Conservation (phyloP, 2,113 vertebrate species). For the mouse (Mus musculus) region DNA sequence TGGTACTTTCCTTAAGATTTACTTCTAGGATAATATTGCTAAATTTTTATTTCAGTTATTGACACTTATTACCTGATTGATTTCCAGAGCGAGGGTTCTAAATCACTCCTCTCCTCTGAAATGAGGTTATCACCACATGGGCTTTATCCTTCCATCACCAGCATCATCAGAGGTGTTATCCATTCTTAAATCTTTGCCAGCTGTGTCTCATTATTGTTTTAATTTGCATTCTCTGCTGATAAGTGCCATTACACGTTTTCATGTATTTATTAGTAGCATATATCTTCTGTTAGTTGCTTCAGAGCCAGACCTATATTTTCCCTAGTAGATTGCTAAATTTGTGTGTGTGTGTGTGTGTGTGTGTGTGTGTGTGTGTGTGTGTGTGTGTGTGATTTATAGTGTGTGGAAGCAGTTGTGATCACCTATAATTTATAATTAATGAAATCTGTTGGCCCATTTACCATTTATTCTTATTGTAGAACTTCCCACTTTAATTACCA, state of each 20-base stretch:
- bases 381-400: not conserved
- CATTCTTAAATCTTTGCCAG: slow-evolving; percentile 32
- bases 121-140: not conserved
- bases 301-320: not conserved
- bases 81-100: not conserved
- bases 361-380: not conserved
- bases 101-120: not conserved
- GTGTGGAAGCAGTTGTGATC: not conserved
- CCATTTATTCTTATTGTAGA: not conserved
- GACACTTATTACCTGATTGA: not conserved
- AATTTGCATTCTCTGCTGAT: slow-evolving; percentile 47
- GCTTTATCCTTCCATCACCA: not conserved
- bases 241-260: slow-evolving; percentile 11
- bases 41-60: not conserved
- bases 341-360: not conserved
- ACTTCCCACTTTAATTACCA: not conserved
- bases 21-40: slow-evolving; percentile 8
- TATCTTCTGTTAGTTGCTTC: slow-evolving; percentile 21
- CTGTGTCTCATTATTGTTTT: slow-evolving; percentile 18
- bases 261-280: not conserved
- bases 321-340: not conserved
- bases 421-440: not conserved
- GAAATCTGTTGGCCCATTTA: not conserved
- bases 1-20: not conserved
- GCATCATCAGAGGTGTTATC: not conserved